phyloP scores from a whole-genome alignment of 2,797 vertebrate genomes.

The Protosalanx chinensis region DNA sequence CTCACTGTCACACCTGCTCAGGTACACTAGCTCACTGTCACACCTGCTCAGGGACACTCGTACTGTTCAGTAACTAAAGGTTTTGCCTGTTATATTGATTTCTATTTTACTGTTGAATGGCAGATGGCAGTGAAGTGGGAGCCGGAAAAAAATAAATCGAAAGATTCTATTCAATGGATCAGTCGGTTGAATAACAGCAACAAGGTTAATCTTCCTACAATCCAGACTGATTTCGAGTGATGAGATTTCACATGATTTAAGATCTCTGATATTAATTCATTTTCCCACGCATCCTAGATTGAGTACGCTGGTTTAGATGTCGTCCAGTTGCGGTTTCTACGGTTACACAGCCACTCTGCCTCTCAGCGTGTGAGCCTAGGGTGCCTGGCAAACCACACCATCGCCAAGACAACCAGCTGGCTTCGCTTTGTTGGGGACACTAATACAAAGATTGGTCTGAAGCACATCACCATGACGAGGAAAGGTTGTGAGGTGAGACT shows the following conservation, averaged over 20 bases:
- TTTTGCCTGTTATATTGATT: not conserved
- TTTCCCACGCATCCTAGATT: constrained; percentile 49
- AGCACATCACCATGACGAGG: constrained; percentile 40
- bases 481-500: constrained; percentile 59
- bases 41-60: not conserved
- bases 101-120: constrained; percentile 15
- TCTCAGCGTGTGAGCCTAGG: constrained; percentile 65
- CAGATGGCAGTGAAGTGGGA: constrained; percentile 57
- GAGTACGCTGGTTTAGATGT: constrained; percentile 62
- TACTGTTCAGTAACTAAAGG: not conserved
- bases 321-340: constrained; percentile 75
- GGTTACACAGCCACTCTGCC: constrained; percentile 67
- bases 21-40: not conserved
- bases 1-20: too few relatives aligned
- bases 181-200: constrained; percentile 53
- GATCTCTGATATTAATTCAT: not conserved
- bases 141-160: constrained; percentile 32
- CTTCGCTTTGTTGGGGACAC: constrained; percentile 66
- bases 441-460: constrained; percentile 55
- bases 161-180: constrained; percentile 45
- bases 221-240: not conserved
- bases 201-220: constrained; percentile 48
- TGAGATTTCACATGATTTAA: not conserved
- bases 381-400: constrained; percentile 37
- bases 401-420: constrained; percentile 10